Base-by-base conservation (phyloP, 2,113 vertebrate genomes). In the Pica pica region DNA sequence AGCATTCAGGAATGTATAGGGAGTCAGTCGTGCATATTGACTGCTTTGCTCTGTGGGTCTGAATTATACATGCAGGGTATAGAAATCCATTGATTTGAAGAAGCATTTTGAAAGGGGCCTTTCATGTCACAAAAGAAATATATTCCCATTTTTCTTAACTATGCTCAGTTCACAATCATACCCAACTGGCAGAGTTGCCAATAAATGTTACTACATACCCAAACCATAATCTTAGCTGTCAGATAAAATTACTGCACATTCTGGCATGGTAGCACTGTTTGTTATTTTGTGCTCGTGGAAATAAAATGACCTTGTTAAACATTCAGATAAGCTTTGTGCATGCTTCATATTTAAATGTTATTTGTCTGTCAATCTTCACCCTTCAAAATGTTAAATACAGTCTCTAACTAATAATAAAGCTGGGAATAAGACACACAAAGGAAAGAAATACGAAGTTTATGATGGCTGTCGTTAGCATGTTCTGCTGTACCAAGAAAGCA, bases 201-300 rank as follows among this genome's bases (percentile, higher is more conserved):
- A 76, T 97, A 95, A 96, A 87, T 83, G 61, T 84, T 94, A 10
- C 86, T 88, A 16, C 57, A 67, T 83, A 75, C 60, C 87, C 94
- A 83, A 94, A 92, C 93, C 77, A 76, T 91, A 95, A 94, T 97
- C 84, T 87, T 67, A 71, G 85, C 96, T 96, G 87, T 94, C 94
- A 96, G 76, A 90, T 94, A 87, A 95, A 95, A 96, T 96, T 86
- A 96, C 67, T 46, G 53, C 89, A 35, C 70, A 63, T 90, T 97
- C 96, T 95, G 83, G 89, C 83, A 67, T 47, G 41, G 61, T 70
- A 70, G 90, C 47, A 37, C 68, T 83, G 94, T 90, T 78, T 94
- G 92, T 90, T 82, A 49, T 89, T 96, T 94, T 91, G 89, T 91
- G 73, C 80, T 89, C 28, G 22, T 88, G 82, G 91, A 93, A 95